phyloP scores from a whole-genome alignment of 2,888 invertebrate genomes.

The Therioaphis trifolii region DNA sequence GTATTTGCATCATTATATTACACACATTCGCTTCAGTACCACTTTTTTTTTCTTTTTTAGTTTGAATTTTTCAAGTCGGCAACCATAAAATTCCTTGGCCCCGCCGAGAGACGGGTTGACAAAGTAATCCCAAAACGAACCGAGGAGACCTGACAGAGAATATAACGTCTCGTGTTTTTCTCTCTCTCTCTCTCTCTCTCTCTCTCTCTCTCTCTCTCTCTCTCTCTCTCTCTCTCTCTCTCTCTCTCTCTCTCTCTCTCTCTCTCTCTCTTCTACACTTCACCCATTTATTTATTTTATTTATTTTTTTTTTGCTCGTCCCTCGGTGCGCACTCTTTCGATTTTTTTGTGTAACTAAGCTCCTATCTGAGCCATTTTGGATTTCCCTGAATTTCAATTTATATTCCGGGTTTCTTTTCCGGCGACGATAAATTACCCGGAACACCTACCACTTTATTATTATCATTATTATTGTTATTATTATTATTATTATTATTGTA shows the following conservation, averaged over 20 bases:
- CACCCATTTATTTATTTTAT: not conserved
- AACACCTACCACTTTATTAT: slow-evolving; percentile 58
- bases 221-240: too few species aligned
- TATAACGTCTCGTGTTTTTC: slow-evolving; percentile 57
- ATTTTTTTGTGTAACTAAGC: slow-evolving; percentile 50
- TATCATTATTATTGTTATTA: slow-evolving; percentile 45
- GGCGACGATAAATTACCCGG: slow-evolving; percentile 51
- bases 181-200: slow-evolving; percentile 33
- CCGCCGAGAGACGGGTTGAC: slow-evolving; percentile 54
- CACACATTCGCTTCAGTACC: not conserved
- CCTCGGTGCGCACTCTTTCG: slow-evolving; percentile 4
- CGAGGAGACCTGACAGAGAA: slow-evolving; percentile 50
- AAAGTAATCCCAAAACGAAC: slow-evolving; percentile 62
- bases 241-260: too few species aligned
- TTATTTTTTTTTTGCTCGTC: not conserved
- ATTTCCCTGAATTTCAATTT: slow-evolving; percentile 57
- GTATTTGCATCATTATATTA: slow-evolving; percentile 13
- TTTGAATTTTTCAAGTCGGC: slow-evolving; percentile 10
- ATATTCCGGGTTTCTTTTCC: slow-evolving; percentile 45
- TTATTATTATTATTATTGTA: too few species aligned
- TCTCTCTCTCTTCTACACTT: slow-evolving; percentile 8
- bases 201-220: not conserved
- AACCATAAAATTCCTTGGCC: slow-evolving; percentile 30
- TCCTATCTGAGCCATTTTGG: slow-evolving; percentile 40
- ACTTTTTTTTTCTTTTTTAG: not conserved